A percentile compares a stretch with the other conserved stretches of the same genome.
phyloP scores from a whole-genome alignment of 2,888 invertebrate genomes.

The Drosophila paranaensis region DNA sequence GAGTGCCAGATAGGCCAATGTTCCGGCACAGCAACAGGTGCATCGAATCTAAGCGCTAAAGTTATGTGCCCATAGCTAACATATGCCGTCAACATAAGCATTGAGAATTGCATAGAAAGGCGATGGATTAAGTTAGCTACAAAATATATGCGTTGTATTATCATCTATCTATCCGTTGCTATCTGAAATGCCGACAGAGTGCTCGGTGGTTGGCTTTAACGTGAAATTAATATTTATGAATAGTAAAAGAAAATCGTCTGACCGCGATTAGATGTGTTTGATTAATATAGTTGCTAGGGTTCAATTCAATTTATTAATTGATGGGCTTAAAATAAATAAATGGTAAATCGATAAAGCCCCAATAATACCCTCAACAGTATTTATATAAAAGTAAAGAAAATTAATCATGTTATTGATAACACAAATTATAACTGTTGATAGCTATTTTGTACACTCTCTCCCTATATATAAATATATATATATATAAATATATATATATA shows the following conservation, averaged over 20 bases:
- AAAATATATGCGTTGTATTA: not conserved
- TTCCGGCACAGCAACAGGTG: constrained; percentile 12
- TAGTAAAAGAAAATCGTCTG: not conserved
- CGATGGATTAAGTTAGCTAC: not conserved
- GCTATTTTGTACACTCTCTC: too few relatives aligned
- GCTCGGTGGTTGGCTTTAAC: not conserved
- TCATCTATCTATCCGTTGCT: not conserved
- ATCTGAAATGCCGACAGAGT: not conserved
- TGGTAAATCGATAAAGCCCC: constrained; percentile 26
- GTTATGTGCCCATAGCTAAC: not conserved
- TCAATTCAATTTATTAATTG: constrained; percentile 9
- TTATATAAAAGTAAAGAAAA: constrained; percentile 11
- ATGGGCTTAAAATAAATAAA: constrained; percentile 21
- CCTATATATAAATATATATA: not conserved
- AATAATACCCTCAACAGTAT: constrained; percentile 3
- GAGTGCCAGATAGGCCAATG: constrained; percentile 11
- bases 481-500: not conserved
- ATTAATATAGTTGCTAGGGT: constrained; percentile 5
- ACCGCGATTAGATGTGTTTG: constrained; percentile 6
- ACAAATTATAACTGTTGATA: constrained; percentile 18
- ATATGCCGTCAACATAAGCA: not conserved
- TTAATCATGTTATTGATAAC: constrained; percentile 34
- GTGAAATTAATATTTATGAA: not conserved
- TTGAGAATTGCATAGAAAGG: constrained; percentile 7
- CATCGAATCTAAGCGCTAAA: not conserved